phyloP scores from a whole-genome alignment of 2,797 vertebrate species.

The Triplophysa yarkandensis region DNA sequence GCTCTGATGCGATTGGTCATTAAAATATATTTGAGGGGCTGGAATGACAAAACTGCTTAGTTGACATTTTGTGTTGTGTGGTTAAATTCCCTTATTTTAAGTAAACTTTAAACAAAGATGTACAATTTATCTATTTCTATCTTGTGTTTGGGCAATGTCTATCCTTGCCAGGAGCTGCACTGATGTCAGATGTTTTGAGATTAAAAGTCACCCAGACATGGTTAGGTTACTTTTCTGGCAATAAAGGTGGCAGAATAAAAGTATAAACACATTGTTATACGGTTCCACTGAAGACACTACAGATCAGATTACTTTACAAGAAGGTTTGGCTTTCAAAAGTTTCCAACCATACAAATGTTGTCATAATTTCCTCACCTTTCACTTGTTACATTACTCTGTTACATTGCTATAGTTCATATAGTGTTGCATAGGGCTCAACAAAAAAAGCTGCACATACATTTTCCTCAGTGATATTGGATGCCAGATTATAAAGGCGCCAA shows the following conservation, averaged over 20 bases:
- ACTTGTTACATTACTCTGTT: too few species aligned
- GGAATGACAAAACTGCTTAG: too few species aligned
- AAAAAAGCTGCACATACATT: too few species aligned
- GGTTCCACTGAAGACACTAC: conserved; percentile 39
- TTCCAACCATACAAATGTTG: too few species aligned
- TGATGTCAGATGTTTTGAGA: conserved; percentile 19
- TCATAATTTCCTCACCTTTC: too few species aligned
- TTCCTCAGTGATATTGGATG: too few species aligned
- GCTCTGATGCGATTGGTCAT: conserved; percentile 2
- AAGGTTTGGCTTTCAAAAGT: conserved; percentile 27
- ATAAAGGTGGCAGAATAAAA: conserved; percentile 42
- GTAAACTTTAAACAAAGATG: neutral
- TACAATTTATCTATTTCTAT: neutral
- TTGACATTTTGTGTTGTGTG: neutral
- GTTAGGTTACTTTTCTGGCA: conserved; percentile 40
- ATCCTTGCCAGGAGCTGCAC: conserved; percentile 1
- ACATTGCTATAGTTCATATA: too few species aligned
- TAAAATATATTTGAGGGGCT: neutral
- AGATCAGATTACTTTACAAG: conserved; percentile 41
- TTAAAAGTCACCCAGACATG: conserved; percentile 30
- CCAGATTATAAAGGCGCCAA: too few species aligned
- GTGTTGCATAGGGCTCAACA: too few species aligned
- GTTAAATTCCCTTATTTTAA: neutral
- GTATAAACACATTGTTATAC: conserved; percentile 45
- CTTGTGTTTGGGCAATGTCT: neutral